A percentile compares a stretch with the other conserved stretches of the same genome.
phyloP scores from a whole-genome alignment of 2,797 vertebrate species.

The Tamandua tetradactyla region DNA sequence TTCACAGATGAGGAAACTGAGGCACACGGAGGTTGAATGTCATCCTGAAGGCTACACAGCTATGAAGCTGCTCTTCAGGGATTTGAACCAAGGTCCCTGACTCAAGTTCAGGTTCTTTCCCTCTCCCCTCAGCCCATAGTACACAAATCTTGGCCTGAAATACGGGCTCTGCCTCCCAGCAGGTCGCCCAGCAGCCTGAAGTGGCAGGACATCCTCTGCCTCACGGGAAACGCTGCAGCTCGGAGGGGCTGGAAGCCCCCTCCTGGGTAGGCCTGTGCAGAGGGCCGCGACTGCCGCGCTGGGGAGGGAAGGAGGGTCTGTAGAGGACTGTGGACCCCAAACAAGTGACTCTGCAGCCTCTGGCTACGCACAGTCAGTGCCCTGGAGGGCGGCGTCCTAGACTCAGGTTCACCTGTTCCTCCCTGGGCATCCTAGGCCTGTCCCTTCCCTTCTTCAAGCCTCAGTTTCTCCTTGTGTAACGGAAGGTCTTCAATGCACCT shows the following conservation, averaged over 20 bases:
- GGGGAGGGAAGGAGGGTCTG: not conserved
- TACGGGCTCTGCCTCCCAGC: accelerated
- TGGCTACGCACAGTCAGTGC: not conserved
- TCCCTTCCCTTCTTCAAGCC: not conserved
- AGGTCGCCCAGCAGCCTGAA: no score
- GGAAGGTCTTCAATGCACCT: not conserved
- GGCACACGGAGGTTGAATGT: not conserved
- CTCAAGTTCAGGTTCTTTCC: not conserved
- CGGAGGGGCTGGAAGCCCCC: not conserved
- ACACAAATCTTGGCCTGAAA: not conserved
- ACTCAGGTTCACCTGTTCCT: not conserved
- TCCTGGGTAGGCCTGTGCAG: not conserved
- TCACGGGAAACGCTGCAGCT: not conserved
- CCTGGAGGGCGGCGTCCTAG: not conserved
- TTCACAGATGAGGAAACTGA: not conserved
- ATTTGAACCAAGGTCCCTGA: not conserved
- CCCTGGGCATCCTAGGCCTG: not conserved
- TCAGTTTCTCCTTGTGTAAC: not conserved
- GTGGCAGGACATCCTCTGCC: not conserved
- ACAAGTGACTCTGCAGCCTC: no score
- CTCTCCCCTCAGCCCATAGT: not conserved
- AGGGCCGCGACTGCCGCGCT: not conserved
- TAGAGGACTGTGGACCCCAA: not conserved
- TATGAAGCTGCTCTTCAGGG: not conserved
- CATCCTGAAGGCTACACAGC: not conserved